A percentile compares a stretch with the other conserved stretches of the same genome.
phyloP scores from a whole-genome alignment of 1,140 invertebrate species.

The Elysia chlorotica region DNA sequence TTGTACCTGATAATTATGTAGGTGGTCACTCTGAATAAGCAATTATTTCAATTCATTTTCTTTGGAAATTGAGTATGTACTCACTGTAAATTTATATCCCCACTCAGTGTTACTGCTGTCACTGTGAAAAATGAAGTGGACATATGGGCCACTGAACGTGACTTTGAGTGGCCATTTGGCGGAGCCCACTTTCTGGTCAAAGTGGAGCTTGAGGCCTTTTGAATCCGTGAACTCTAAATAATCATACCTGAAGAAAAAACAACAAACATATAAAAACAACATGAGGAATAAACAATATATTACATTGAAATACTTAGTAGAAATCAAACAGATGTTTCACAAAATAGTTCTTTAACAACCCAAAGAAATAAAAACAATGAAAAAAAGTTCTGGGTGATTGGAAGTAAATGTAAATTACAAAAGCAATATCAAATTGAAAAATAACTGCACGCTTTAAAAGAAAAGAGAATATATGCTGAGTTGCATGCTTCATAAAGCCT shows the following conservation, averaged over 20 bases:
- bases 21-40: too few relatives aligned
- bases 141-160: slow-evolving; percentile 52
- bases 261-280: neutral
- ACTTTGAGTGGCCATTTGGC: slow-evolving; percentile 56
- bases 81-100: slow-evolving; percentile 61
- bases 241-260: slow-evolving; percentile 50
- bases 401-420: neutral
- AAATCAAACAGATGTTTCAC: too few relatives aligned
- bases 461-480: neutral
- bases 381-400: neutral
- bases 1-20: neutral
- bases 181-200: slow-evolving; percentile 57
- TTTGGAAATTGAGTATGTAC: neutral
- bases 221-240: slow-evolving; percentile 60
- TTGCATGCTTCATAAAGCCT: too few relatives aligned
- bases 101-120: slow-evolving; percentile 61
- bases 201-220: slow-evolving; percentile 50
- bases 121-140: slow-evolving; percentile 59
- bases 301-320: too few relatives aligned
- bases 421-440: too few relatives aligned
- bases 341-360: too few relatives aligned
- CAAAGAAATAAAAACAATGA: neutral
- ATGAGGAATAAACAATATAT: too few relatives aligned
- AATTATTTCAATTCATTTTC: too few relatives aligned
- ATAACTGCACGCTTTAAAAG: neutral